Evolutionary conservation across 1,140 invertebrate genomes (phyloP), one percentile per base, ranked within the genome.

Genomic region (Magallana ariakensis): DNA sequence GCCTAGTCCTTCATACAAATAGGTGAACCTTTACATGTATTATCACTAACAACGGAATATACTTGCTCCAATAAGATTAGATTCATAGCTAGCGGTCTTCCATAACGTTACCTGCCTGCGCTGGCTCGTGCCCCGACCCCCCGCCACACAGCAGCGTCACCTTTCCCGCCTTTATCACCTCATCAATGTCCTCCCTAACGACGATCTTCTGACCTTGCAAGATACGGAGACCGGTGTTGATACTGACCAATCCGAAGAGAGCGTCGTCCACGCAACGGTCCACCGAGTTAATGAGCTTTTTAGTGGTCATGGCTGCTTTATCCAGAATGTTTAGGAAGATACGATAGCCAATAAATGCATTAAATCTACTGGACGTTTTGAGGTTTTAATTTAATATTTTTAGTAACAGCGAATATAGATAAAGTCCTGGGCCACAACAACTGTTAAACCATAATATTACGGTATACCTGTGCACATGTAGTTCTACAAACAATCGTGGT

Each of bases 71-170:
- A 46, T 46, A 46, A 46, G 33, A 46, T 46, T 46, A 46, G 33
- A 46, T 46, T 46, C 33, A 46, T 46, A 46, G 33, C 33, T 46
- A 84, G 8, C 11, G 15, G 83, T 26, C 58, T 19, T 80, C 55
- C 19, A n/a, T 58, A 82, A 26, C 11, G 57, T 89, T 90, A 97
- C 97, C 97, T 95, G 96, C 96, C 94, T 97, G 97, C 15, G 94
- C 95, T 15, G 97, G 97, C 94, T 98, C 97, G 93, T 98, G 97
- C 7, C 97, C 97, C n/a, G 97, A 97, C 19, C 97, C 97, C 66
- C 95, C 95, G 26, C 97, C 97, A 88, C 96, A 96, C n/a, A 98
- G 93, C 2, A 98, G 86, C 1, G 96, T 96, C 10, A 98, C 97
- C 92, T 96, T 96, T 16, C 95, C 94, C 22, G 92, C 83, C 13